phyloP scores from a whole-genome alignment of 2,113 vertebrate genomes.

The Chrysemys picta region DNA sequence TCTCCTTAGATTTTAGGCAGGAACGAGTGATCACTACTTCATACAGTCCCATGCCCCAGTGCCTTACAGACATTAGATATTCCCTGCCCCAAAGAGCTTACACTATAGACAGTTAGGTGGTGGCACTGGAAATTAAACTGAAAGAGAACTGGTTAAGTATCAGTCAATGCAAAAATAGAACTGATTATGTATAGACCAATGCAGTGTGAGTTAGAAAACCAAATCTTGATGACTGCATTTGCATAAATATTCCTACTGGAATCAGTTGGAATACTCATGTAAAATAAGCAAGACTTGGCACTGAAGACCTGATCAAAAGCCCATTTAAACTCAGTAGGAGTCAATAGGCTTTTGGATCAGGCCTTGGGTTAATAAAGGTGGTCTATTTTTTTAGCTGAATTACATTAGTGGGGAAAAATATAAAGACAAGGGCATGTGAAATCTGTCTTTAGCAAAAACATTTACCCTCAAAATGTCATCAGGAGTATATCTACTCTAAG shows the following conservation, averaged over 20 bases:
- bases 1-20: not conserved
- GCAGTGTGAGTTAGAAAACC: not conserved
- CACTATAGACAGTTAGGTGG: not conserved
- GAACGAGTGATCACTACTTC: not conserved
- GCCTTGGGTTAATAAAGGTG: not conserved
- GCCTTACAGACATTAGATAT: not conserved
- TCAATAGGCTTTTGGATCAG: not conserved
- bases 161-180: not conserved
- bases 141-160: not conserved
- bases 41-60: not conserved
- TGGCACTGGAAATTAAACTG: conserved; percentile 18
- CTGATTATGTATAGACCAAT: not conserved
- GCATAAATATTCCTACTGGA: not conserved
- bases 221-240: not conserved
- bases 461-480: not conserved
- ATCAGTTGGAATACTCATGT: fast-evolving
- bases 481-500: not conserved
- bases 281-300: not conserved
- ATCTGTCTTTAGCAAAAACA: not conserved
- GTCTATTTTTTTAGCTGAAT: not conserved
- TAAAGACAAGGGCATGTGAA: not conserved
- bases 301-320: not conserved
- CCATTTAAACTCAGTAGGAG: not conserved
- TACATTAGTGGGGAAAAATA: not conserved
- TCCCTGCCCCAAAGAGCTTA: not conserved